A percentile compares a stretch with the other conserved stretches of the same genome.
phyloP scores from a whole-genome alignment of 2,797 vertebrate genomes.

The Ctenochaetus hawaiiensis region DNA sequence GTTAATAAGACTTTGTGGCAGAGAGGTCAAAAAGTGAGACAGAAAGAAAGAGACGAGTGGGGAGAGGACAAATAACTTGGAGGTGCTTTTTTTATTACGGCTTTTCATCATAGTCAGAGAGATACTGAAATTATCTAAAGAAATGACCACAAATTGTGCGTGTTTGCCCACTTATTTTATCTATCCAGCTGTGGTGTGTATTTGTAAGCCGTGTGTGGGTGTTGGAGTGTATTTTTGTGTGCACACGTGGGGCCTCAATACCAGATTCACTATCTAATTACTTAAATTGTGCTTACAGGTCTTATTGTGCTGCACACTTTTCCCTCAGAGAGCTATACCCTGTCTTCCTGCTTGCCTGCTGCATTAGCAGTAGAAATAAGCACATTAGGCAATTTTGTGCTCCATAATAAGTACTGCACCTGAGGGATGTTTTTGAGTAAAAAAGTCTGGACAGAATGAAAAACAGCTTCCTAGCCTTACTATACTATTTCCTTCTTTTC shows the following conservation, averaged over 20 bases:
- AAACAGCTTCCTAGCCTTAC: conserved; percentile 60
- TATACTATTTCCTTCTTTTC: conserved; percentile 12
- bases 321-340: conserved; percentile 72
- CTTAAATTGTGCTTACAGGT: conserved; percentile 86
- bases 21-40: conserved; percentile 58
- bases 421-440: conserved; percentile 77
- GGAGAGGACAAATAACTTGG: conserved; percentile 19
- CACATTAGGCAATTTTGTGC: conserved; percentile 84
- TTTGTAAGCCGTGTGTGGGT: conserved; percentile 28
- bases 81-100: conserved; percentile 44
- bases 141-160: conserved; percentile 37
- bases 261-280: conserved; percentile 79
- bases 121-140: conserved; percentile 41
- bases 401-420: conserved; percentile 81
- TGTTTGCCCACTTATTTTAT: conserved; percentile 19
- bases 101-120: conserved; percentile 55
- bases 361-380: conserved; percentile 82
- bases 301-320: conserved; percentile 75
- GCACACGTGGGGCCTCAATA: conserved; percentile 63
- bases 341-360: conserved; percentile 77
- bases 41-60: conserved; percentile 17
- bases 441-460: conserved; percentile 72
- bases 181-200: conserved; percentile 29
- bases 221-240: conserved; percentile 23
- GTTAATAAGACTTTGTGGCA: conserved; percentile 63